Conservation (phyloP, 1,140 invertebrate species). For the Neuroterus valhalla region DNA sequence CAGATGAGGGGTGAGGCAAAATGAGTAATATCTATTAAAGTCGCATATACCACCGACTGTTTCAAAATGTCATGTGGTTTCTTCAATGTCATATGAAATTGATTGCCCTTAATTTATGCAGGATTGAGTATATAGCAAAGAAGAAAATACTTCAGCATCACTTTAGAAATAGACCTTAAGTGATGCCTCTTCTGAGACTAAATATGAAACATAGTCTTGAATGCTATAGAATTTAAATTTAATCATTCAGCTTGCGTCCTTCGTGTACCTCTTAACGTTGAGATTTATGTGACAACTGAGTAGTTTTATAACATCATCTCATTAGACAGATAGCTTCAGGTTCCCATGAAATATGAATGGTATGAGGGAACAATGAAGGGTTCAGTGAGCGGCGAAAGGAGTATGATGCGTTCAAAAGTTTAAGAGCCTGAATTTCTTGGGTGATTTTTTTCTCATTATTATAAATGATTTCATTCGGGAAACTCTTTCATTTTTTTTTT, state of each 20-base stretch:
- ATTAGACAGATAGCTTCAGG: background rate
- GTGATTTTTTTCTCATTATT: no score
- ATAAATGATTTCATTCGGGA: no score
- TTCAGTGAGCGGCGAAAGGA: no score
- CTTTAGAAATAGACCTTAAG: background rate
- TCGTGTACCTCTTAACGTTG: background rate
- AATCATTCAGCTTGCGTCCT: conserved; percentile 1
- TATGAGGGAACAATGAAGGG: no score
- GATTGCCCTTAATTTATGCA: conserved; percentile 13
- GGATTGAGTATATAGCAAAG: background rate
- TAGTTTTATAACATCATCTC: conserved; percentile 5
- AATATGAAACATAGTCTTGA: conserved; percentile 4
- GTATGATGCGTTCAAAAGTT: no score
- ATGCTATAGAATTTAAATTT: background rate
- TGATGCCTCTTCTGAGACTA: background rate
- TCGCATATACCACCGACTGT: background rate
- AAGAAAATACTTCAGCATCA: conserved; percentile 4
- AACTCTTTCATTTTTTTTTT: no score
- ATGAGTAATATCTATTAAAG: background rate
- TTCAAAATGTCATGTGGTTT: conserved; percentile 1
- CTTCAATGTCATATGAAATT: conserved; percentile 6
- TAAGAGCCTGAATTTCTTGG: no score
- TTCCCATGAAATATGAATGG: background rate
- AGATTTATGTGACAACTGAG: conserved; percentile 9
- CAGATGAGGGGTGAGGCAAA: background rate